Conservation (phyloP, 1,140 invertebrate species). For the Tyrophagus putrescentiae region DNA sequence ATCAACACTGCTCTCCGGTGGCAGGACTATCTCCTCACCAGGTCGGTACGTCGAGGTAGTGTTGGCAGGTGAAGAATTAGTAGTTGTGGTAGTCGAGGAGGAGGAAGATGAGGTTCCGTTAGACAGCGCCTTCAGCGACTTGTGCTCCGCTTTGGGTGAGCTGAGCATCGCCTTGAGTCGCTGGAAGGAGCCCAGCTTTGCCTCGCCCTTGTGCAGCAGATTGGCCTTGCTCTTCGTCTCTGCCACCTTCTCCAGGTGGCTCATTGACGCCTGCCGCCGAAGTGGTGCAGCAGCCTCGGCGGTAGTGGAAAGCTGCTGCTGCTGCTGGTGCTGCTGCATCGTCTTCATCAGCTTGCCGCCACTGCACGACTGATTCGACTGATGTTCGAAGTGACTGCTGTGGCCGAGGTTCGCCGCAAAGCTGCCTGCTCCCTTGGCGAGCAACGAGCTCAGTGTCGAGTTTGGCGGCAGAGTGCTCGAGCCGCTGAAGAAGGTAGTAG, state of each 20-base stretch:
- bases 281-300: not conserved
- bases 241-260: constrained; percentile 1
- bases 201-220: not conserved
- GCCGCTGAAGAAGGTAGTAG: not conserved
- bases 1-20: too few relatives aligned
- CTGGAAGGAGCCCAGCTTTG: constrained; percentile 5
- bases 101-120: not conserved
- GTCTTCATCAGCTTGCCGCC: not conserved
- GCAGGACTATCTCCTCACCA: not conserved
- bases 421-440: too few relatives aligned
- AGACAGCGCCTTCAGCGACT: not conserved
- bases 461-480: constrained; percentile 8
- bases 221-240: not conserved
- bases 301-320: too few relatives aligned
- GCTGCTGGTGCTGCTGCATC: not conserved
- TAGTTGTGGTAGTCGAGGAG: not conserved
- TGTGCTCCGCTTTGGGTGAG: not conserved
- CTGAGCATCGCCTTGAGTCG: constrained; percentile 1
- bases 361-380: not conserved
- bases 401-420: too few relatives aligned
- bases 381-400: not conserved
- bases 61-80: not conserved
- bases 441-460: constrained; percentile 2
- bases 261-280: constrained; percentile 4
- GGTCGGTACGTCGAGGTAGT: not conserved